These are phyloP conservation scores for Charaxes varanes DNA, from an alignment of 1,140 invertebrate species.

Conservation along the genomic window DNA sequence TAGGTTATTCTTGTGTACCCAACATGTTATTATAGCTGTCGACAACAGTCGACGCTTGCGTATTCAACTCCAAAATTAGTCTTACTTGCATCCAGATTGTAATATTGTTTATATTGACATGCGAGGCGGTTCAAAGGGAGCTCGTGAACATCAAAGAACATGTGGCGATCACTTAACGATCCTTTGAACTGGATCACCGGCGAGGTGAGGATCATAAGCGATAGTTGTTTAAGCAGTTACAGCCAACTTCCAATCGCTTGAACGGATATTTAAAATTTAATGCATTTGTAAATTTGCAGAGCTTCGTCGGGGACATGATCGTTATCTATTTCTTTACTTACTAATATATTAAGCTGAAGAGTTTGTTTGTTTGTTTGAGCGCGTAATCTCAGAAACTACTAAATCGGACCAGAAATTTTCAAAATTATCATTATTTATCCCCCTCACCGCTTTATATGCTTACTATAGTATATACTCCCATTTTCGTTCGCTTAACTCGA, in stretches of 20 bases:
- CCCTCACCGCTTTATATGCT: too few species aligned
- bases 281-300: constrained; percentile 2
- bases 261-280: constrained; percentile 16
- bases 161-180: constrained; percentile 20
- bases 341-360: neutral
- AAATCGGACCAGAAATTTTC: too few species aligned
- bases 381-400: too few species aligned
- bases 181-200: constrained; percentile 14
- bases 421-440: too few species aligned
- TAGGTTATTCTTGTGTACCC: too few species aligned
- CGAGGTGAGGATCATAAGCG: constrained; percentile 10
- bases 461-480: too few species aligned
- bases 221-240: constrained; percentile 16
- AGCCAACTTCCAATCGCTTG: constrained; percentile 7
- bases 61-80: constrained; percentile 6
- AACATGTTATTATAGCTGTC: too few species aligned
- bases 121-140: constrained; percentile 15
- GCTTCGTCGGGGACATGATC: neutral
- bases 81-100: constrained; percentile 11
- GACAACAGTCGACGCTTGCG: too few species aligned
- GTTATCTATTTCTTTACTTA: neutral
- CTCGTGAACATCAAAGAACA: constrained; percentile 25
- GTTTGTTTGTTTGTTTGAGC: too few species aligned
- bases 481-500: too few species aligned
- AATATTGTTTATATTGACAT: constrained; percentile 23